Percentiles rank a stretch among this genome's conserved stretches.
These are phyloP conservation scores for Lonchura striata DNA, from an alignment of 2,113 vertebrate genomes.

Conservation along the genomic window DNA sequence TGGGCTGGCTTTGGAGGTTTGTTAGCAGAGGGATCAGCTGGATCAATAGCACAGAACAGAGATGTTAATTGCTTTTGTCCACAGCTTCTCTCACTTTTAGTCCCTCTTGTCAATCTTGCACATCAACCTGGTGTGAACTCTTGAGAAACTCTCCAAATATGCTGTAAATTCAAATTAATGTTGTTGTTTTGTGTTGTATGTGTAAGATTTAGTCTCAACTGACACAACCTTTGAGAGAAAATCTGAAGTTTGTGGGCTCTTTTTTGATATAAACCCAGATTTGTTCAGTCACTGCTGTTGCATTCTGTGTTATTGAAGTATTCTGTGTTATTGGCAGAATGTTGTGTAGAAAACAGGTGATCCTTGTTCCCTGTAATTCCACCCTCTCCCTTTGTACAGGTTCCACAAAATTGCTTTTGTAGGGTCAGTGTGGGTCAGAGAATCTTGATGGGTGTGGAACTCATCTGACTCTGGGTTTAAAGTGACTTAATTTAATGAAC, in stretches of 20 bases:
- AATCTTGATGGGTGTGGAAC: background rate
- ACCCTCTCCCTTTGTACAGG: background rate
- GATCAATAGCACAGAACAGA: conserved; percentile 58
- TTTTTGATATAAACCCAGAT: background rate
- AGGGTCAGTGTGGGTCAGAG: background rate
- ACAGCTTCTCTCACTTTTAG: background rate
- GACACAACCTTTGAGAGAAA: background rate
- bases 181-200: background rate
- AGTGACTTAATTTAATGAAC: background rate
- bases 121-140: accelerated
- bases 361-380: background rate
- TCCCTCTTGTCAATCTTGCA: background rate
- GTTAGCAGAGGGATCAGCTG: conserved; percentile 37
- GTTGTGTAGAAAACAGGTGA: background rate
- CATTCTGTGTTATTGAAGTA: background rate
- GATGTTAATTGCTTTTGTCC: conserved; percentile 65
- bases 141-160: background rate
- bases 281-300: background rate
- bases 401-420: background rate
- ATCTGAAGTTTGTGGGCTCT: background rate
- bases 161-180: background rate
- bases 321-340: background rate
- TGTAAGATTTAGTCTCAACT: background rate
- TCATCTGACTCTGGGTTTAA: background rate
- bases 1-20: conserved; percentile 27